Base-by-base conservation (phyloP, 2,888 invertebrate genomes). In the Agapostemon virescens region DNA sequence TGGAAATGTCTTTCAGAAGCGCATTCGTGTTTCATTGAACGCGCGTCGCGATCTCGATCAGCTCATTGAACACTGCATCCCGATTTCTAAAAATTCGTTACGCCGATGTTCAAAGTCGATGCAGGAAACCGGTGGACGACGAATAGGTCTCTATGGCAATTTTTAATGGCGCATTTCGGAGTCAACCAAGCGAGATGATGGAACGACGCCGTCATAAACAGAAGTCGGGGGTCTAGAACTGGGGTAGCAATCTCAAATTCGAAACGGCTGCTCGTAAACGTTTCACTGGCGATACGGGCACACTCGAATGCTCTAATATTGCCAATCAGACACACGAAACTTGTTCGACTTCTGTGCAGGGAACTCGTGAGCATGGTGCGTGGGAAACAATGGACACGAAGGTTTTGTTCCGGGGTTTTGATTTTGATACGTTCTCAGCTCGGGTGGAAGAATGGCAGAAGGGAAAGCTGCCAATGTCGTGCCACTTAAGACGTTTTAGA, bases 101-200 rank as follows among this genome's bases (percentile, higher is more conserved):
- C 88, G 85, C 64, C 78, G 88, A 87, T 88, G 86, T 88, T 79
- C 5, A 26, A 30, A 17, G 55, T 79, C 5, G 17, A 30, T 7
- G 55, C 55, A 30, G 55, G 55, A 61, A 20, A 70, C 38, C 79
- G 81, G 83, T 84, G 81, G 83, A 86, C 84, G 86, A 79, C 26
- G 55, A 76, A 68, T 64, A 67, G 76, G 82, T 69, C 84, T 83
- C 73, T 69, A 70, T 70, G 74, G 49, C 73, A 76, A 84, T 79
- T 82, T 82, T 82, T 83, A 85, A 87, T 87, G 87, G 83, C 76
- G 68, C 85, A 79, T 87, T 87, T 86, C 82, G 79, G 86, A 87
- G 84, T 83, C 85, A 88, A 84, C 86, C 84, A 79, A 84, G 82
- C 85, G 86, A 85, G 87, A 88, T 88, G 88, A 88, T 88, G 86